Evolutionary conservation across 2,888 invertebrate species (phyloP).

Genomic region (Alviniconcha strummeri): DNA sequence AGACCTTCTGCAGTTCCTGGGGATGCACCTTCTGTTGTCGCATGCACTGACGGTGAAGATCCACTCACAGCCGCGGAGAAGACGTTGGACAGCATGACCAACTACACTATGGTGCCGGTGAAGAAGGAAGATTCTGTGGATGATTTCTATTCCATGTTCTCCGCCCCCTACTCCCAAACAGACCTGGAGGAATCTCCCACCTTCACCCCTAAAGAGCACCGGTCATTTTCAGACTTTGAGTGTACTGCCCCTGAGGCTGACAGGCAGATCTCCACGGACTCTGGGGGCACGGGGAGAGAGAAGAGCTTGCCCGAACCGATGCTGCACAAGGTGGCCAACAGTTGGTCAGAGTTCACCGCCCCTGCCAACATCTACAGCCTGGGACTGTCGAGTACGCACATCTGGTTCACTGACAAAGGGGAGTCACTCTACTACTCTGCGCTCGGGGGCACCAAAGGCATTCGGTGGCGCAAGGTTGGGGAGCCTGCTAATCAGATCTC

Average conservation of each 20-base stretch:
- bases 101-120: background rate
- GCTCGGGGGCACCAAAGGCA: conserved; percentile 58
- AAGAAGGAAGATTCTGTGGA: conserved; percentile 35
- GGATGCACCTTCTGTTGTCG: background rate
- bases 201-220: background rate
- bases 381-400: conserved; percentile 68
- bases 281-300: background rate
- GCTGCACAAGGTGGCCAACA: conserved; percentile 47
- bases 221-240: conserved; percentile 19
- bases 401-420: conserved; percentile 72
- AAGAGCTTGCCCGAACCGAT: conserved; percentile 22
- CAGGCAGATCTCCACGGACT: background rate
- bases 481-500: conserved; percentile 66
- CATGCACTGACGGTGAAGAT: background rate
- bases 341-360: conserved; percentile 62
- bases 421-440: conserved; percentile 69
- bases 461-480: conserved; percentile 72
- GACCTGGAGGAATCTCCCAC: conserved; percentile 32
- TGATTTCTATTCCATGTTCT: conserved; percentile 43
- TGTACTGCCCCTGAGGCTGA: background rate
- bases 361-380: conserved; percentile 65
- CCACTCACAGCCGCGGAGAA: conserved; percentile 20
- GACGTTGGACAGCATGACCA: conserved; percentile 24
- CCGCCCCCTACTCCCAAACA: conserved; percentile 32
- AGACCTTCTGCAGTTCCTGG: no score